Conservation (phyloP, 64 coral and sea anemone species). For the Dendrophyllia cribrosa region DNA sequence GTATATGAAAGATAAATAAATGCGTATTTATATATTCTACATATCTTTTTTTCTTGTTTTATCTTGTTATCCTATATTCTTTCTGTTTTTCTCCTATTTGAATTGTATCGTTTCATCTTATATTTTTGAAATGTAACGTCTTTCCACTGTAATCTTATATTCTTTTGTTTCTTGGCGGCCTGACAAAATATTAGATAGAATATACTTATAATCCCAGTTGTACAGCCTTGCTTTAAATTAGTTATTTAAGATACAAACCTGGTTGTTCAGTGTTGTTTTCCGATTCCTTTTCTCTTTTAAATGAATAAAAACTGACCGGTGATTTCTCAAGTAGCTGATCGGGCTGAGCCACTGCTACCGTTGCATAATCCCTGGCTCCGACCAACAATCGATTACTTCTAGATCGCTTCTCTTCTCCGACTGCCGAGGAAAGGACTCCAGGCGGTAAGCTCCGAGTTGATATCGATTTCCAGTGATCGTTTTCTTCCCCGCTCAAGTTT, state of each 20-base stretch:
- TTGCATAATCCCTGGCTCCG: constrained; percentile 74
- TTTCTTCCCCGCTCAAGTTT: constrained; percentile 30
- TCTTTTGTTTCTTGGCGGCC: too few species aligned
- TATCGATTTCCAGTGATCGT: constrained; percentile 78
- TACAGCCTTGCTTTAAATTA: background rate
- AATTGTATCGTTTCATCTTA: too few species aligned
- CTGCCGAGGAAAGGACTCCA: constrained; percentile 18
- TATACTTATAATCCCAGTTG: too few species aligned
- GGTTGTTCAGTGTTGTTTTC: background rate
- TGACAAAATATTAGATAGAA: too few species aligned
- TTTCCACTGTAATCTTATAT: too few species aligned
- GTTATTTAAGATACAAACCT: background rate
- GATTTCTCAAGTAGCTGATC: constrained; percentile 80
- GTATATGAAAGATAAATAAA: too few species aligned
- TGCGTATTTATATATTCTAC: too few species aligned
- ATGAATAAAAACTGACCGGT: constrained; percentile 86
- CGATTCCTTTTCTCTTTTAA: constrained; percentile 42
- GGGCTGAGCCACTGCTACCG: constrained; percentile 74
- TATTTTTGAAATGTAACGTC: too few species aligned
- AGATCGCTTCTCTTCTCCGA: constrained; percentile 72
- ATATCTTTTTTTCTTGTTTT: too few species aligned
- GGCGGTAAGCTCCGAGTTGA: constrained; percentile 64
- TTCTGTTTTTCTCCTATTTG: too few species aligned
- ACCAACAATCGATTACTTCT: constrained; percentile 94
- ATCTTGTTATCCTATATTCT: too few species aligned